Evolutionary conservation across 1,140 invertebrate species (phyloP).

Genomic region (Aporrectodea caliginosa): DNA sequence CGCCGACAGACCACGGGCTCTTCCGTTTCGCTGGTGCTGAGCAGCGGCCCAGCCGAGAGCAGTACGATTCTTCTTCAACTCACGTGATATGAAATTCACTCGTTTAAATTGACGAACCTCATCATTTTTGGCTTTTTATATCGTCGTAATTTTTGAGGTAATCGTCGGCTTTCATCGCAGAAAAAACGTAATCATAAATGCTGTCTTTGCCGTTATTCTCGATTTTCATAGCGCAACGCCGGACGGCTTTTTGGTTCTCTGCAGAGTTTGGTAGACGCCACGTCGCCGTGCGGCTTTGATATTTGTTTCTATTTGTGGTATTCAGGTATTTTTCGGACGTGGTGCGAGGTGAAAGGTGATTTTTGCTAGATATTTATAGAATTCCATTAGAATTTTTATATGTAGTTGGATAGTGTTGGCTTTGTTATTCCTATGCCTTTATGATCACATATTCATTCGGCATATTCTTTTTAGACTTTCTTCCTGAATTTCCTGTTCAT

Average conservation of each 20-base stretch:
- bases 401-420: neutral
- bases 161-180: neutral
- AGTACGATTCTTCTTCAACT: neutral
- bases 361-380: constrained; percentile 1
- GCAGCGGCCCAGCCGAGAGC: neutral
- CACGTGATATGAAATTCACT: neutral
- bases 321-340: neutral
- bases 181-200: no score
- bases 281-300: neutral
- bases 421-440: neutral
- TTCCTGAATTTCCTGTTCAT: no score
- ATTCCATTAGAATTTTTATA: neutral
- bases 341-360: neutral
- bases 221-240: neutral
- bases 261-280: neutral
- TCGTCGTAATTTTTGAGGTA: neutral
- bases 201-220: neutral
- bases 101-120: neutral
- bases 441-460: neutral
- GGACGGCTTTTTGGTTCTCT: neutral
- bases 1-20: constrained; percentile 71
- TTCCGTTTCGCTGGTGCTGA: constrained; percentile 49
- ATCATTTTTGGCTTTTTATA: constrained; percentile 1
- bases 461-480: no score
- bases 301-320: constrained; percentile 1